Conservation (phyloP, 2,888 invertebrate species). For the Ormyrus pomaceus region DNA sequence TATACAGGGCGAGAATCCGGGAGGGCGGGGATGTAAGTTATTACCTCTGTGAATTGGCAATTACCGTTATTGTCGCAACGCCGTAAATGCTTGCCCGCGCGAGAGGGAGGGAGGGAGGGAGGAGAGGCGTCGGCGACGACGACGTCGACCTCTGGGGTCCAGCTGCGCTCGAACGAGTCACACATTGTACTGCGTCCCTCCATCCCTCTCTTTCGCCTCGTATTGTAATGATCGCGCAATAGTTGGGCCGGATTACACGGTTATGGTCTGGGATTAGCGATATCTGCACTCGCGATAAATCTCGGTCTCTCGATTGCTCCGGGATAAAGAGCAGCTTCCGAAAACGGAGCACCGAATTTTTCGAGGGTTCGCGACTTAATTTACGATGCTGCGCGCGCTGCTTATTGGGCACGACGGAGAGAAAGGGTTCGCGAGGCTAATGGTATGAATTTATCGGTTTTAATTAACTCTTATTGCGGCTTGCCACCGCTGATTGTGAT, state of each 20-base stretch:
- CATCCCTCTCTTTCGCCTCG: conserved; percentile 1
- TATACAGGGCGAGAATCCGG: conserved; percentile 9
- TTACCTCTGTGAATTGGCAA: conserved; percentile 70
- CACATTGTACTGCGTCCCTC: conserved; percentile 26
- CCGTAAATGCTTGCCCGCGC: conserved; percentile 61
- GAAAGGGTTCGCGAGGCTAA: background rate
- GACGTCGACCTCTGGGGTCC: conserved; percentile 34
- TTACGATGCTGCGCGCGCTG: background rate
- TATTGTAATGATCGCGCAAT: conserved; percentile 61
- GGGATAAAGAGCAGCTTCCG: background rate
- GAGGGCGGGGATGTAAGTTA: conserved; percentile 61
- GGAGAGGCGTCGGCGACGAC: conserved; percentile 60
- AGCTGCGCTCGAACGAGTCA: conserved; percentile 21
- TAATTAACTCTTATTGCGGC: conserved; percentile 45
- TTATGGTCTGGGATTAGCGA: conserved; percentile 60
- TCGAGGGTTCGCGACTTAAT: background rate
- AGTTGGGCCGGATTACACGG: conserved; percentile 61
- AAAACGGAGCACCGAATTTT: background rate
- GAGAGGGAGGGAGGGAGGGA: conserved; percentile 51
- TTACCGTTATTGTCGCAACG: conserved; percentile 69
- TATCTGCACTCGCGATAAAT: conserved; percentile 54
- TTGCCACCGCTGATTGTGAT: conserved; percentile 25
- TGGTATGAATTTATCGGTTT: conserved; percentile 28
- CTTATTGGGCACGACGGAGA: conserved; percentile 4
- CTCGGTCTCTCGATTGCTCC: conserved; percentile 2